These are phyloP conservation scores for Galleria mellonella DNA, from an alignment of 1,140 invertebrate species.

Conservation along the genomic window DNA sequence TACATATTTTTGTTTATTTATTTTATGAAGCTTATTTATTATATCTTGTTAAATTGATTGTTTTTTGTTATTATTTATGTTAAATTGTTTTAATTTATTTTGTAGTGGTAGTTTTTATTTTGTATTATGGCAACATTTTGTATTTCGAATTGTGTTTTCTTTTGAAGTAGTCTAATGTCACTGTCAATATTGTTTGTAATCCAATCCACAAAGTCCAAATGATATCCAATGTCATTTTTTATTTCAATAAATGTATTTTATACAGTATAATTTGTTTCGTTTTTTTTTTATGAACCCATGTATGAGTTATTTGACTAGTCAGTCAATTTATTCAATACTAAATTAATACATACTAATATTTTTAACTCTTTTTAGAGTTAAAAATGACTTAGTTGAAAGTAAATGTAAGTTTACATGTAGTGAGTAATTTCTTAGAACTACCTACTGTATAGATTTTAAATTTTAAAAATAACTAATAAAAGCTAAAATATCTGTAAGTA, in stretches of 20 bases:
- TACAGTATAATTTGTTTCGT: constrained; percentile 34
- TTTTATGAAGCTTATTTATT: constrained; percentile 63
- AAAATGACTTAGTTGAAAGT: too few relatives aligned
- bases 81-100: constrained; percentile 69
- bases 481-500: too few relatives aligned
- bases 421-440: too few relatives aligned
- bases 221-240: constrained; percentile 67
- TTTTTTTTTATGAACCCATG: constrained; percentile 24
- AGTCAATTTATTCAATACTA: background rate
- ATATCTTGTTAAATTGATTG: constrained; percentile 51
- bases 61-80: constrained; percentile 67
- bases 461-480: too few relatives aligned
- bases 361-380: too few relatives aligned
- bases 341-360: too few relatives aligned
- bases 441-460: too few relatives aligned
- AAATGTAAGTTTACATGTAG: too few relatives aligned
- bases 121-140: constrained; percentile 38
- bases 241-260: constrained; percentile 72
- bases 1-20: constrained; percentile 36
- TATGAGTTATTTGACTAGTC: background rate
- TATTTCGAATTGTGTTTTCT: constrained; percentile 36
- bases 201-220: constrained; percentile 47
- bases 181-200: constrained; percentile 70
- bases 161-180: constrained; percentile 51
- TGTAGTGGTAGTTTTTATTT: constrained; percentile 47